Base-by-base conservation (phyloP, 2,888 invertebrate genomes). In the Pachycephus smyrnensis region DNA sequence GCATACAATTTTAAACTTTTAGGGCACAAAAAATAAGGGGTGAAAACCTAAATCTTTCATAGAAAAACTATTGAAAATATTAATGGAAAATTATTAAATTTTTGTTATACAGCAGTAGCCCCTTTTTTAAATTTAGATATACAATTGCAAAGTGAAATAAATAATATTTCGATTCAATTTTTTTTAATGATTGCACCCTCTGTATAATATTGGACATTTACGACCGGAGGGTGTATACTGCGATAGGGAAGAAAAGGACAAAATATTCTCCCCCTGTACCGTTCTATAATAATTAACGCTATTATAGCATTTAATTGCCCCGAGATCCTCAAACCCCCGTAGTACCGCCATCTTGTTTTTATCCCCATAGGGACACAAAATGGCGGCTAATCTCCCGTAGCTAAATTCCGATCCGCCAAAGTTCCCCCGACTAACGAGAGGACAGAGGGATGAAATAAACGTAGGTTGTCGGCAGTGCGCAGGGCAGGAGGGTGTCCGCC, bases 281-380 rank as follows among this genome's bases (percentile, higher is more conserved):
- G 83, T 84, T 84, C 85, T 79, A 82, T 84, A 84, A 88, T 88
- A 88, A 88, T 88, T 88, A 88, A 88, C 84, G 84, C 86, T 84
- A 88, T 88, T 88, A 88, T 85, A 85, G 87, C 86, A 86, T 88
- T 88, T 88, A 88, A 88, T 88, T 88, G 87, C 84, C 85, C 85
- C 85, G 82, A 85, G 84, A 81, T 79, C 83, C 83, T 79, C 80
- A 81, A 1, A 80, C 82, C 82, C 79, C 82, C 73, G 74, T 55
- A 77, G 79, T 80, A 75, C 76, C 86, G 86, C 88, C 88, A 88
- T 88, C 85, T 88, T 88, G 86, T 88, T 88, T 88, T 84, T 84
- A 79, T 73, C 71, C 73, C 76, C 76, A 74, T 32, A 68, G 76
- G 69, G 77, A 80, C 75, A 76, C 77, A 84, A 82, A 83, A 83